phyloP scores from a whole-genome alignment of 2,797 vertebrate genomes.

The Halcyon leucocephala region DNA sequence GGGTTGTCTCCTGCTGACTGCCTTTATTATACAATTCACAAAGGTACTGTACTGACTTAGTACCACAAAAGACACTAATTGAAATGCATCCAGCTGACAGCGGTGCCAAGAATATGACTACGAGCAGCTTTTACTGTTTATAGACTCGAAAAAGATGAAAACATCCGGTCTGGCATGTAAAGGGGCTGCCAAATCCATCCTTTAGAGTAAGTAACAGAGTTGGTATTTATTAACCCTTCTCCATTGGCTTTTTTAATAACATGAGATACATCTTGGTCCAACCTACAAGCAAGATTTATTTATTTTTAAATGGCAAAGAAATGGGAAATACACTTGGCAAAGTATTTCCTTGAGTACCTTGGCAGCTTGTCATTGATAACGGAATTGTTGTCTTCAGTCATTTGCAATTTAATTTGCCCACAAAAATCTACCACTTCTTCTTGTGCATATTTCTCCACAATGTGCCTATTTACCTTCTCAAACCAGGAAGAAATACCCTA shows the following conservation, averaged over 20 bases:
- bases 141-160: slow-evolving; percentile 8
- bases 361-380: slow-evolving; percentile 50
- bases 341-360: slow-evolving; percentile 2
- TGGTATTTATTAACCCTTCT: slow-evolving; percentile 28
- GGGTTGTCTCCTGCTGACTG: not conserved
- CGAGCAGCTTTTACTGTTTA: not conserved
- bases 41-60: not conserved
- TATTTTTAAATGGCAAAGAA: slow-evolving; percentile 24
- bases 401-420: slow-evolving; percentile 59
- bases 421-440: slow-evolving; percentile 34
- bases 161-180: not conserved
- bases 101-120: slow-evolving; percentile 6
- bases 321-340: slow-evolving; percentile 4
- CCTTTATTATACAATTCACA: not conserved
- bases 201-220: not conserved
- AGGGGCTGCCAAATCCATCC: slow-evolving; percentile 15
- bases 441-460: slow-evolving; percentile 39
- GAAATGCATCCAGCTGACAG: slow-evolving; percentile 2
- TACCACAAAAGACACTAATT: not conserved
- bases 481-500: slow-evolving; percentile 45
- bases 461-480: slow-evolving; percentile 46
- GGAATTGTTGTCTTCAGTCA: slow-evolving; percentile 45
- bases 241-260: not conserved
- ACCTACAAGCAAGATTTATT: not conserved
- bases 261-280: not conserved